Evolutionary conservation across 2,797 vertebrate species (phyloP).

Genomic region (Philypnodon macrostomus): DNA sequence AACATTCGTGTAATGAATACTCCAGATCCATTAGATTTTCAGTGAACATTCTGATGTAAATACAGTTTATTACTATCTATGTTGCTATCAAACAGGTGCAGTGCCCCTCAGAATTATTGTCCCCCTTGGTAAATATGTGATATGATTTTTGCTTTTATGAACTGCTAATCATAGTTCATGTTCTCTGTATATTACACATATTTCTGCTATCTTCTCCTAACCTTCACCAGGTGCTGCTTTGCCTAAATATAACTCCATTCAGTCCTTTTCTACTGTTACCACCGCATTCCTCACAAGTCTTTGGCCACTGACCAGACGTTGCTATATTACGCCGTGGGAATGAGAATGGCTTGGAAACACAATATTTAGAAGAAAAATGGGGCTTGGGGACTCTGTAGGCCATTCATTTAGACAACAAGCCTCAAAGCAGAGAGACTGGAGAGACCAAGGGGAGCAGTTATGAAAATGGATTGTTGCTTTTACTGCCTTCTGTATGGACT

Average conservation of each 20-base stretch:
- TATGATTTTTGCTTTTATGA: no score
- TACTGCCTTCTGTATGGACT: no score
- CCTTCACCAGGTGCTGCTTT: not conserved
- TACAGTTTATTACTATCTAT: no score
- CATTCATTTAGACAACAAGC: not conserved
- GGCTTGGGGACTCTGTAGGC: not conserved
- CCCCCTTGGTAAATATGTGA: no score
- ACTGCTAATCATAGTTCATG: no score
- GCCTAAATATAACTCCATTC: not conserved
- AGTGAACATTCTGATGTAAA: no score
- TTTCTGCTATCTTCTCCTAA: not conserved
- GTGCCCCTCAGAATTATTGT: no score
- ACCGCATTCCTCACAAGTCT: not conserved
- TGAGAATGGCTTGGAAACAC: slow-evolving; percentile 6
- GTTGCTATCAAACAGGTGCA: no score
- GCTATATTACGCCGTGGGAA: slow-evolving; percentile 4
- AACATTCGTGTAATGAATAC: no score
- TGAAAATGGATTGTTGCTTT: no score
- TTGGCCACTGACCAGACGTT: not conserved
- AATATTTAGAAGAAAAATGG: slow-evolving; percentile 4
- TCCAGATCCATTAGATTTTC: no score
- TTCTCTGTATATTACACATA: not conserved
- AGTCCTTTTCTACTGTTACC: not conserved
- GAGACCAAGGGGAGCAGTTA: not conserved
- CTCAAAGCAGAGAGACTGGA: not conserved